Percentiles rank a stretch among this genome's conserved stretches.
phyloP scores from a whole-genome alignment of 1,140 invertebrate genomes.

The Cydia fagiglandana region DNA sequence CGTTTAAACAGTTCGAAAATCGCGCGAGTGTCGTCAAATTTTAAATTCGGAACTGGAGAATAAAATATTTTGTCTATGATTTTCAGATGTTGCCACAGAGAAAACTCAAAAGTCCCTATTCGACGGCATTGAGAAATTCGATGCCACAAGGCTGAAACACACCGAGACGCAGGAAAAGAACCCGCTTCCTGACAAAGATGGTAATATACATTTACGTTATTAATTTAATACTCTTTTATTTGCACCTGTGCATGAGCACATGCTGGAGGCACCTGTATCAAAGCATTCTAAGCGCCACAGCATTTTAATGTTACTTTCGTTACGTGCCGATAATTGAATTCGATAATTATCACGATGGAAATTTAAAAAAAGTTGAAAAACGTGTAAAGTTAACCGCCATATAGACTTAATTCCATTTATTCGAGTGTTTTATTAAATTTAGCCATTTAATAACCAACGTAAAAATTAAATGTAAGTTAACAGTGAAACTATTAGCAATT shows the following conservation, averaged over 20 bases:
- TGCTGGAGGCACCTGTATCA: constrained; percentile 1
- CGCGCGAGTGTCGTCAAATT: not conserved
- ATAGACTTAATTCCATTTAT: not conserved
- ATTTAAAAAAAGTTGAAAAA: too few relatives aligned
- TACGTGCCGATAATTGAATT: not conserved
- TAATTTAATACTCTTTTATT: constrained; percentile 19
- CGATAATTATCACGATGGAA: too few relatives aligned
- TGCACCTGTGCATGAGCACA: constrained; percentile 1
- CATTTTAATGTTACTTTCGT: not conserved
- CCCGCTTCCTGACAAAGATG: constrained; percentile 95
- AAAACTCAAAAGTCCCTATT: constrained; percentile 92
- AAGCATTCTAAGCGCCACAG: not conserved
- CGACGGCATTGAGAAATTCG: constrained; percentile 91
- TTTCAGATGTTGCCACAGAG: constrained; percentile 90
- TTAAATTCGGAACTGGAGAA: not conserved
- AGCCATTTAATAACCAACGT: not conserved
- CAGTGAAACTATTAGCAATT: not conserved
- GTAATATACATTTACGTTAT: constrained; percentile 76
- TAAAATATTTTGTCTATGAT: constrained; percentile 38
- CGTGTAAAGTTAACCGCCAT: too few relatives aligned
- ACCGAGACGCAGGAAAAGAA: constrained; percentile 96
- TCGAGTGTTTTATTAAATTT: not conserved
- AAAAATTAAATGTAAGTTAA: not conserved
- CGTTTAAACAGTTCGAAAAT: constrained; percentile 5
- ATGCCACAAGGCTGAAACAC: constrained; percentile 91